These are phyloP conservation scores for Lepidochitona cinerea DNA, from an alignment of 2,888 invertebrate genomes.

Conservation along the genomic window DNA sequence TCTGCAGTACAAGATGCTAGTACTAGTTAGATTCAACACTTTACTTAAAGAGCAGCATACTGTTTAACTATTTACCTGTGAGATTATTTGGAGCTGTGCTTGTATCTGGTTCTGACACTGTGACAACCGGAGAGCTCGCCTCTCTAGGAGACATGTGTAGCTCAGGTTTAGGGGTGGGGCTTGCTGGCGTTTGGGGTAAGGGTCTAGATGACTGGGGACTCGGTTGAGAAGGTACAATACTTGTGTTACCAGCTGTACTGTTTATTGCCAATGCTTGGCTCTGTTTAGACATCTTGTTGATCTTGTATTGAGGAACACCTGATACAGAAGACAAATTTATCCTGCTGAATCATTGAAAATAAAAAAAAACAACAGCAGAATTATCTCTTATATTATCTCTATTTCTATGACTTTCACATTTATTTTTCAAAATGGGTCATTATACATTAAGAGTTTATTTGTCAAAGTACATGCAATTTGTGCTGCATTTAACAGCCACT, in stretches of 20 bases:
- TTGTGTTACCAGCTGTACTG: neutral
- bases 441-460: too few relatives aligned
- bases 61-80: conserved; percentile 49
- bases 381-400: too few relatives aligned
- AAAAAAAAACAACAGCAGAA: too few relatives aligned
- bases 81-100: conserved; percentile 66
- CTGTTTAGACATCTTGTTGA: conserved; percentile 34
- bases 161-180: conserved; percentile 37
- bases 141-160: conserved; percentile 50
- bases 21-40: too few relatives aligned
- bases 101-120: conserved; percentile 72
- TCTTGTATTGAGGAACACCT: conserved; percentile 42
- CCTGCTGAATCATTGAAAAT: too few relatives aligned
- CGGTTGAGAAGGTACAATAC: neutral
- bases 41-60: too few relatives aligned
- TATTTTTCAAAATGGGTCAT: too few relatives aligned
- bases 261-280: conserved; percentile 22
- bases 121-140: conserved; percentile 59
- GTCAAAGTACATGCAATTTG: too few relatives aligned
- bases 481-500: too few relatives aligned
- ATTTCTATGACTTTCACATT: too few relatives aligned
- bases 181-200: conserved; percentile 14
- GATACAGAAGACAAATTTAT: neutral
- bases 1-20: too few relatives aligned
- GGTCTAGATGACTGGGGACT: neutral